Evolutionary conservation across 1,140 invertebrate species (phyloP).

Genomic region (Ceratitis capitata): DNA sequence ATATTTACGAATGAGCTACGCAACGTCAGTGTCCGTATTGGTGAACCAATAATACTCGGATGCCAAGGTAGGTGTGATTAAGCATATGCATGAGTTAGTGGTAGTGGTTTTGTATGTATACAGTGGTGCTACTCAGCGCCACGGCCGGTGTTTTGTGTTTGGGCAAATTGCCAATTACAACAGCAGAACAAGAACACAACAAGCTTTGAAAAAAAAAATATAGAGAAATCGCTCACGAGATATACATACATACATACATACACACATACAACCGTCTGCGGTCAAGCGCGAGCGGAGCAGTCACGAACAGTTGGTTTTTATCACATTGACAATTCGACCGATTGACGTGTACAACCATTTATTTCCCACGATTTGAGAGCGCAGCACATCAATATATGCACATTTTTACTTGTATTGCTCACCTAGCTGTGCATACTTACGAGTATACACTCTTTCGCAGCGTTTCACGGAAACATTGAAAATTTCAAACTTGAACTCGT

Average conservation of each 20-base stretch:
- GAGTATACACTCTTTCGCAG: neutral
- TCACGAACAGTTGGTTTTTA: neutral
- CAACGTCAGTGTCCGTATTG: constrained; percentile 79
- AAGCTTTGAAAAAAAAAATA: neutral
- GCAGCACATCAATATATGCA: neutral
- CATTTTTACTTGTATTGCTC: neutral
- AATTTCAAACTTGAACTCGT: constrained; percentile 60
- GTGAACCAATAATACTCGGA: constrained; percentile 75
- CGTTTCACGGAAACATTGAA: constrained; percentile 15
- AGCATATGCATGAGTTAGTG: constrained; percentile 45
- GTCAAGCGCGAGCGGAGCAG: neutral
- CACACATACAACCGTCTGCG: neutral
- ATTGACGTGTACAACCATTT: neutral
- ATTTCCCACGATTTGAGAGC: neutral
- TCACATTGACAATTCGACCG: neutral
- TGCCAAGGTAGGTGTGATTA: constrained; percentile 74
- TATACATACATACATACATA: neutral
- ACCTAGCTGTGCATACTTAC: neutral
- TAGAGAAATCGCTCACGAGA: neutral
- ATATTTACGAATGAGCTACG: constrained; percentile 78
- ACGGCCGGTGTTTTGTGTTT: neutral
- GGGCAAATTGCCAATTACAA: constrained; percentile 31
- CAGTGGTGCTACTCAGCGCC: neutral
- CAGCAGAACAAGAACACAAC: neutral
- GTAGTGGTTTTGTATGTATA: neutral